Conservation (phyloP, 2,113 vertebrate species). For the Bujurquina vittata region DNA sequence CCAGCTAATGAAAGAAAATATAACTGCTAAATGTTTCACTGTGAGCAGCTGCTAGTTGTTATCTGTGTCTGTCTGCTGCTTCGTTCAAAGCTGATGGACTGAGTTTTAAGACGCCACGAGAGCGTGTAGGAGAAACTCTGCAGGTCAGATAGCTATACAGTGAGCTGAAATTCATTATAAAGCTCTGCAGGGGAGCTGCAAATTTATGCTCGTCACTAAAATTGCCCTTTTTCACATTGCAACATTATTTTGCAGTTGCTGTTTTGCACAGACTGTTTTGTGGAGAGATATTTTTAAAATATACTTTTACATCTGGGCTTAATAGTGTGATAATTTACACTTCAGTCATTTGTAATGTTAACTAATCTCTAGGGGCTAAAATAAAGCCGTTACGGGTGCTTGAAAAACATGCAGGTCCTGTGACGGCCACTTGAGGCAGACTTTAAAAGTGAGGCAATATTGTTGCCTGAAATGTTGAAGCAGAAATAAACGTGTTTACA, state of each 20-base stretch:
- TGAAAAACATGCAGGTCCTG: neutral
- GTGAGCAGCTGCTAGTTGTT: neutral
- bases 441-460: neutral
- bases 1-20: neutral
- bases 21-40: neutral
- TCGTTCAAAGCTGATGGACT: neutral
- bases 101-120: neutral
- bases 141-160: neutral
- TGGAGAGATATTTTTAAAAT: neutral
- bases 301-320: neutral
- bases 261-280: neutral
- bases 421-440: neutral
- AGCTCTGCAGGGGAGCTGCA: neutral
- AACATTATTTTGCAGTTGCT: neutral
- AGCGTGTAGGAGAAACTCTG: neutral
- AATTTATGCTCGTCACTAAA: neutral
- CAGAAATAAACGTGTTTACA: neutral
- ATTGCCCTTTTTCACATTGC: neutral
- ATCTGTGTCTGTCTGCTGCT: neutral
- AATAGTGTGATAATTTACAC: rapidly evolving
- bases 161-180: neutral
- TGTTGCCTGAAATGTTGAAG: rapidly evolving
- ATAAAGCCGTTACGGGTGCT: neutral
- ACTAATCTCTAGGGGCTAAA: neutral
- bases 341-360: neutral